phyloP scores from a whole-genome alignment of 2,888 invertebrate species.

The Pristionchus fissidentatus region DNA sequence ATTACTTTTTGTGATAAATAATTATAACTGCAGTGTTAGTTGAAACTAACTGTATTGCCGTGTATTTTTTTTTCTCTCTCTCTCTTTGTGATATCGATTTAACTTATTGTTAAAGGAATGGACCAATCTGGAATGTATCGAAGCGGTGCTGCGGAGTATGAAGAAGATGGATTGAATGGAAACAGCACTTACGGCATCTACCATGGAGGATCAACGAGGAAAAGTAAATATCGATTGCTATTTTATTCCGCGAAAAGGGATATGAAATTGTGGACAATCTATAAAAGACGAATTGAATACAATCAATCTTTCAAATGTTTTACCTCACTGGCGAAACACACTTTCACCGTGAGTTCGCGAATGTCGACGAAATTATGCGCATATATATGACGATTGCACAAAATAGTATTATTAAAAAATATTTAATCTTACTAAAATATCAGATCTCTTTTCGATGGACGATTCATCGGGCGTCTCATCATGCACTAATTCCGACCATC shows the following conservation, averaged over 20 bases:
- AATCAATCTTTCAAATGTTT: neutral
- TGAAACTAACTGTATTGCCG: no score
- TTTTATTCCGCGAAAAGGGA: neutral
- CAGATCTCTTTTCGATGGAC: constrained; percentile 69
- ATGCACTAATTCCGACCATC: constrained; percentile 68
- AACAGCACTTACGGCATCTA: constrained; percentile 53
- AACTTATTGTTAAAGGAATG: constrained; percentile 43
- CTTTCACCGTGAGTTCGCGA: no score
- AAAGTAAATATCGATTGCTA: neutral
- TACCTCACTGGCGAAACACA: no score
- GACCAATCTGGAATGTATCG: constrained; percentile 39
- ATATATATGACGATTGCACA: no score
- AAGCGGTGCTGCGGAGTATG: constrained; percentile 71
- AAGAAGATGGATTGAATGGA: constrained; percentile 73
- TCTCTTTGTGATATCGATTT: no score
- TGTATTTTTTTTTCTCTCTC: no score
- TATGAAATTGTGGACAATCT: neutral
- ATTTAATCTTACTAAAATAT: no score
- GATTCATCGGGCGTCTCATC: constrained; percentile 74
- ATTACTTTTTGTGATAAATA: no score
- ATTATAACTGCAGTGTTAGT: no score
- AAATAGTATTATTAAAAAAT: no score
- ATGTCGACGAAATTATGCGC: no score
- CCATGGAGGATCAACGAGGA: neutral
- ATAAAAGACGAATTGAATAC: neutral